Percentiles rank a stretch among this genome's conserved stretches.
phyloP scores from a whole-genome alignment of 2,888 invertebrate genomes.

The Harpalus rufipes region DNA sequence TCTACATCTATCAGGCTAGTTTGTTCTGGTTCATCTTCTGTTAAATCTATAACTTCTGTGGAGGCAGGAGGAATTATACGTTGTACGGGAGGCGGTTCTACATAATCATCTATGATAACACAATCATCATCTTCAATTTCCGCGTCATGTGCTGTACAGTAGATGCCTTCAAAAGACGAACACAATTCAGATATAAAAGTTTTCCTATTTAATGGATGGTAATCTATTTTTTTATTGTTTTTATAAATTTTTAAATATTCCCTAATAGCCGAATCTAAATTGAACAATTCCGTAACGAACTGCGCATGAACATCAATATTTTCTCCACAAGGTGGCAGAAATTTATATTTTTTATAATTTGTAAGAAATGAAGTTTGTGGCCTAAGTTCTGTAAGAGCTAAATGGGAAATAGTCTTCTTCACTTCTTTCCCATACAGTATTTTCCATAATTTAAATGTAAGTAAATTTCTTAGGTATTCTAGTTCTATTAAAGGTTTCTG shows the following conservation, averaged over 20 bases:
- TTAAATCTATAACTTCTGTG: constrained; percentile 56
- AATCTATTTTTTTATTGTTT: constrained; percentile 36
- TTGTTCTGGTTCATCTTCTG: constrained; percentile 53
- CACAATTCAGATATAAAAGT: constrained; percentile 54
- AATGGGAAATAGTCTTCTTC: constrained; percentile 48
- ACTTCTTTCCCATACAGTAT: constrained; percentile 39
- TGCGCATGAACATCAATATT: constrained; percentile 15
- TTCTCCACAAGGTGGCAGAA: constrained; percentile 17
- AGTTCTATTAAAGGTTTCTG: constrained; percentile 45
- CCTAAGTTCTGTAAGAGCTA: constrained; percentile 35
- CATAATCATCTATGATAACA: constrained; percentile 44
- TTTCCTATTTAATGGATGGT: constrained; percentile 21
- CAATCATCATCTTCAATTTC: constrained; percentile 51
- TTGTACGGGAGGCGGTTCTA: constrained; percentile 5
- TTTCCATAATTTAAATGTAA: constrained; percentile 62
- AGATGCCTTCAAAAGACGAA: constrained; percentile 28
- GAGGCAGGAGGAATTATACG: constrained; percentile 8
- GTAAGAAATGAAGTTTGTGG: constrained; percentile 29
- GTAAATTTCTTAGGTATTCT: constrained; percentile 54
- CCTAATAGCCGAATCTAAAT: constrained; percentile 48
- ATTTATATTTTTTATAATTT: constrained; percentile 50
- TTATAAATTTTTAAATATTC: constrained; percentile 51
- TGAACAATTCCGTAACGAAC: constrained; percentile 37
- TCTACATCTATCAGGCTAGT: neutral
- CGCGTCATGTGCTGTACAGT: constrained; percentile 4